Percentiles rank a stretch among this genome's conserved stretches.
Evolutionary conservation across 2,113 vertebrate species (phyloP).

Genomic region (Gallinago paraguaiae): DNA sequence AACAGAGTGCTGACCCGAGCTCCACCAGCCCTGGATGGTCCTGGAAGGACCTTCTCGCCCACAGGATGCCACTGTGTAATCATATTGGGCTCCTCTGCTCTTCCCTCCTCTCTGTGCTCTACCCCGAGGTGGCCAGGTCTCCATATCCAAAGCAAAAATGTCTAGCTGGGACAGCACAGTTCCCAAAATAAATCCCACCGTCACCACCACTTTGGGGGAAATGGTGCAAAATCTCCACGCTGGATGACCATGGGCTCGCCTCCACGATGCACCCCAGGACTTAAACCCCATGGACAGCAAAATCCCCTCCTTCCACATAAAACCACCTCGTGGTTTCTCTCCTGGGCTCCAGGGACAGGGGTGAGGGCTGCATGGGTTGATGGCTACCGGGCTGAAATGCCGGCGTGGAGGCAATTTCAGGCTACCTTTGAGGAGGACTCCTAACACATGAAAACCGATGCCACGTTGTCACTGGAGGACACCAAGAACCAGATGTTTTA

Average conservation of each 20-base stretch:
- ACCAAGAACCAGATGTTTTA: not conserved
- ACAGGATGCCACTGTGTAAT: rapidly evolving
- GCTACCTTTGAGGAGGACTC: not conserved
- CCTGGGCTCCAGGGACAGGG: not conserved
- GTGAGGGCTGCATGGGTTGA: not conserved
- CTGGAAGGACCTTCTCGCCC: not conserved
- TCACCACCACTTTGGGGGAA: not conserved
- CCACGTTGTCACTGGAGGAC: rapidly evolving
- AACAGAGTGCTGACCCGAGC: not conserved
- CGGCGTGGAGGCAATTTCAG: not conserved
- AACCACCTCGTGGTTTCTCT: constrained; percentile 4
- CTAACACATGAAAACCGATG: not conserved
- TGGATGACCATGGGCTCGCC: not conserved
- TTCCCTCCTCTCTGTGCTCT: not conserved
- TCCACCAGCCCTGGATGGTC: not conserved
- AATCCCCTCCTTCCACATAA: constrained; percentile 18
- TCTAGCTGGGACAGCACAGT: not conserved
- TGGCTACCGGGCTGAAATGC: not conserved
- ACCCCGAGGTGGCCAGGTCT: not conserved
- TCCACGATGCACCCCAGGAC: not conserved
- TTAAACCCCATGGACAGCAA: not conserved
- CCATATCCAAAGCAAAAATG: not conserved
- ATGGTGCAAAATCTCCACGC: not conserved
- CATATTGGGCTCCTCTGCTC: not conserved
- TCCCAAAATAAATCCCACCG: not conserved